phyloP scores from a whole-genome alignment of 2,797 vertebrate genomes.

The Luscinia megarhynchos region DNA sequence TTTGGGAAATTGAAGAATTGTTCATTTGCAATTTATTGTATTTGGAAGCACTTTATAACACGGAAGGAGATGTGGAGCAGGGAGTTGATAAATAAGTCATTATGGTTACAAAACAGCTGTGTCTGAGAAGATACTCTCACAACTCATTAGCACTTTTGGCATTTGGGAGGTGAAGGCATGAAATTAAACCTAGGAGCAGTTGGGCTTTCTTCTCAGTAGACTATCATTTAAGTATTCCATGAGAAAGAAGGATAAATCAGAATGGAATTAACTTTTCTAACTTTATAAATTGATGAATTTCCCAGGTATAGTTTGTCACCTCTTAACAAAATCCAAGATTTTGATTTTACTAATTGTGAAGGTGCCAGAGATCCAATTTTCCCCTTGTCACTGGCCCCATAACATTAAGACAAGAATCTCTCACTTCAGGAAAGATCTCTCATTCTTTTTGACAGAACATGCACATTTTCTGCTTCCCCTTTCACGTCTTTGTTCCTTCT shows the following conservation, averaged over 20 bases:
- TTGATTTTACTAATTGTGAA: not conserved
- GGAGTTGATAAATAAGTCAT: constrained; percentile 35
- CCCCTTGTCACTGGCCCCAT: not conserved
- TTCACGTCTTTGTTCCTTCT: not conserved
- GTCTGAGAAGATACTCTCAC: constrained; percentile 20
- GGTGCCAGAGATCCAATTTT: not conserved
- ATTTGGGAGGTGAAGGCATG: not conserved
- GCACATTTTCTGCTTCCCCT: not conserved
- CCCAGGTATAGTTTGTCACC: not conserved
- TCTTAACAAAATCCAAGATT: not conserved
- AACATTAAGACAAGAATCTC: not conserved
- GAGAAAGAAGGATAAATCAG: not conserved
- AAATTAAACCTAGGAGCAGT: not conserved
- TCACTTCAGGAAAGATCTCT: not conserved
- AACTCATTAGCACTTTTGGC: constrained; percentile 20
- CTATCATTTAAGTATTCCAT: not conserved
- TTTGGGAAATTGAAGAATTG: constrained; percentile 25
- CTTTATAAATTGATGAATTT: not conserved
- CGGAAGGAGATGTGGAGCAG: not conserved
- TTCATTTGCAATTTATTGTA: constrained; percentile 44
- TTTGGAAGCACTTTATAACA: constrained; percentile 8
- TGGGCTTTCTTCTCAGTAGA: not conserved
- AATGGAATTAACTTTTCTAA: not conserved
- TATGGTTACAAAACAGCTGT: not conserved
- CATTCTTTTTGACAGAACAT: not conserved